Evolutionary conservation across 2,888 invertebrate genomes (phyloP), one percentile per base, ranked within the genome.

Genomic region (Acanthosoma haemorrhoidale): DNA sequence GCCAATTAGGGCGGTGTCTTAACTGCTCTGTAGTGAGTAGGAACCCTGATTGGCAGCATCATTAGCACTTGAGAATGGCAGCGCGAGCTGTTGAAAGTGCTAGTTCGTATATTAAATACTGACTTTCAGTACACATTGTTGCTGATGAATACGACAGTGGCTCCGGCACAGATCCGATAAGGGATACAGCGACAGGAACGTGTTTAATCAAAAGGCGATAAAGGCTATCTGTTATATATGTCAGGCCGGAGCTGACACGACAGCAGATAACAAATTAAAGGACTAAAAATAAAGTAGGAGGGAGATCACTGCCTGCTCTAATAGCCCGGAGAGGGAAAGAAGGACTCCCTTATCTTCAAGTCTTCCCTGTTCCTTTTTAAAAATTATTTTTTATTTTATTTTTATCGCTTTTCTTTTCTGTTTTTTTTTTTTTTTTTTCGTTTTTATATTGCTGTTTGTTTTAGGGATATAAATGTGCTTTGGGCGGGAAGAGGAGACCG

Each of bases 391-490:
- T 51, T 25, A 25, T 51, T 51, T 51, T 51, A 51, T 51, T 25
- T 51, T 51, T 51, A 51, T 51, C 51, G 29, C 51, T 25, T 51
- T 51, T 61, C 16, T 61, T 34, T 21, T 41, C 43, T 41, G 9
- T 41, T 57, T 13, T 25, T n/a, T 21, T 57, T 57, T 57, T 21
- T 5, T 21, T 21, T 18, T 21, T n/a, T 57, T 25, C 11, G 39
- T 18, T 64, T 41, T 64, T 64, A 64, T 64, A 38, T 64, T 64
- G 39, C 64, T 64, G 39, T 64, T 64, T 64, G 64, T 64, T 64
- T 64, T 64, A 64, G 39, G 64, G 64, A 64, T 38, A 64, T 64
- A 64, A 64, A 64, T 64, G 57, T 18, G 16, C 15, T 25, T 57
- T 21, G 39, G 41, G n/a, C 16, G 38, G 31, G 25, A 16, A 15